phyloP scores from a whole-genome alignment of 2,797 vertebrate species.

The Mionectes olivaceus region DNA sequence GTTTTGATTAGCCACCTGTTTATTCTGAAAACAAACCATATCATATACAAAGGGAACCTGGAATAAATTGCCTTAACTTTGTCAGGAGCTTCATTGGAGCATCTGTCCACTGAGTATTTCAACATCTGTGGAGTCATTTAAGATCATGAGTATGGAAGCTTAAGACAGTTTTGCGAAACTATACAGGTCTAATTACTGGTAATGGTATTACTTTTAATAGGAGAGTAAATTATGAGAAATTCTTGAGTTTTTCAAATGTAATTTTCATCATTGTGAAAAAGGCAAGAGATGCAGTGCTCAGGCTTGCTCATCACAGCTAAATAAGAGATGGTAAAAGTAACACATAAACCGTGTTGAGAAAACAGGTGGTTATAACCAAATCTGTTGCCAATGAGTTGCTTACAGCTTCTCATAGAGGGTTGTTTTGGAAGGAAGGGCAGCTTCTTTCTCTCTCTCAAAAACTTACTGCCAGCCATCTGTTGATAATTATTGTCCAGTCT shows the following conservation, averaged over 20 bases:
- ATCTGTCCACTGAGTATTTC: neutral
- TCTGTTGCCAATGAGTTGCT: slow-evolving; percentile 59
- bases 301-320: neutral
- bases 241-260: neutral
- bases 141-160: slow-evolving; percentile 55
- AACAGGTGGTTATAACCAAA: slow-evolving; percentile 66
- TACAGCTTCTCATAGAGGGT: neutral
- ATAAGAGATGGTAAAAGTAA: slow-evolving; percentile 4
- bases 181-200: neutral
- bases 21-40: neutral
- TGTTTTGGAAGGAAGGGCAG: slow-evolving; percentile 50
- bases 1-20: neutral
- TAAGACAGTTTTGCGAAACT: slow-evolving; percentile 46
- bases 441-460: slow-evolving; percentile 72
- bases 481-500: slow-evolving; percentile 93
- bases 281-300: neutral
- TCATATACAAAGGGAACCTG: neutral
- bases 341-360: slow-evolving; percentile 64
- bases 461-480: slow-evolving; percentile 89
- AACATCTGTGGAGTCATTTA: slow-evolving; percentile 43
- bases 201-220: neutral
- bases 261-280: neutral
- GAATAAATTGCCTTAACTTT: slow-evolving; percentile 3
- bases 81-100: neutral
- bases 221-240: neutral